These are phyloP conservation scores for Hormaphis cornu DNA, from an alignment of 1,140 invertebrate genomes.

Conservation along the genomic window DNA sequence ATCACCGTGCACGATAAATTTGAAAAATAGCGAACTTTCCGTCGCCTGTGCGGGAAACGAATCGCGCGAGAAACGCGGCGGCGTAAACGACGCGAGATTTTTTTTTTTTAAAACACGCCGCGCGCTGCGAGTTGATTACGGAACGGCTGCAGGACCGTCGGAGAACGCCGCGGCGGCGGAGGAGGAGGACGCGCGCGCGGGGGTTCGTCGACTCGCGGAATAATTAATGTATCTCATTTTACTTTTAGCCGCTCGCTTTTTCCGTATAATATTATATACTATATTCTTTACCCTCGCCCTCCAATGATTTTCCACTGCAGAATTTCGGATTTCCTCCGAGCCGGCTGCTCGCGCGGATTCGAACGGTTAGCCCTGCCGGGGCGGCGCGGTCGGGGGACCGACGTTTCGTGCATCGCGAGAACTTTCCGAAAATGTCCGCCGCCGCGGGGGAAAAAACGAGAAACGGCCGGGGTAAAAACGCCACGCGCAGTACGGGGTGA, in stretches of 20 bases:
- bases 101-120: no score
- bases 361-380: no score
- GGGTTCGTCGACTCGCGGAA: slow-evolving; percentile 3
- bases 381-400: neutral
- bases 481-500: neutral
- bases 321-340: no score
- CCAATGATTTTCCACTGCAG: no score
- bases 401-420: slow-evolving; percentile 7
- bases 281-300: no score
- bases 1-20: no score
- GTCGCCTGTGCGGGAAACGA: no score
- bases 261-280: no score
- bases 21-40: no score
- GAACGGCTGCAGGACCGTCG: neutral
- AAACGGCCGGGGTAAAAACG: slow-evolving; percentile 4
- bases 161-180: neutral
- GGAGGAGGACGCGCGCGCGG: neutral
- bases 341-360: no score
- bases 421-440: slow-evolving; percentile 20
- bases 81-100: neutral
- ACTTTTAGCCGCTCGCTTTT: slow-evolving; percentile 20
- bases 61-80: neutral
- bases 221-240: slow-evolving; percentile 21
- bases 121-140: no score
- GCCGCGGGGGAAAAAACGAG: slow-evolving; percentile 19